Percentiles rank a stretch among this genome's conserved stretches.
Evolutionary conservation across 1,140 invertebrate genomes (phyloP).

Genomic region (Drosophila melanica): DNA sequence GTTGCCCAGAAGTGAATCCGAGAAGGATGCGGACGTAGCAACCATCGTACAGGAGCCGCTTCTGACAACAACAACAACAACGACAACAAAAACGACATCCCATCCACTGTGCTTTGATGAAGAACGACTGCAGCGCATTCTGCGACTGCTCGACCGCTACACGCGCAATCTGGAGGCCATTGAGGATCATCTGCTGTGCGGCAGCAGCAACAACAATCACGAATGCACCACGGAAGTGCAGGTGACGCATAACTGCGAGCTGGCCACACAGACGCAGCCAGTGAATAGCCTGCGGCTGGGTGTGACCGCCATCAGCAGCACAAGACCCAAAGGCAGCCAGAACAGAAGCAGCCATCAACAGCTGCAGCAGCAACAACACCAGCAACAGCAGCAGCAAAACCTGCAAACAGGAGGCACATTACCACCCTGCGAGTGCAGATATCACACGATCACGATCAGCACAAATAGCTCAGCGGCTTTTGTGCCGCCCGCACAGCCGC

Average conservation of each 20-base stretch:
- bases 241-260: constrained; percentile 23
- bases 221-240: constrained; percentile 8
- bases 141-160: constrained; percentile 52
- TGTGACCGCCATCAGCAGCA: neutral
- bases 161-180: constrained; percentile 50
- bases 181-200: constrained; percentile 24
- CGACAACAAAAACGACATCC: neutral
- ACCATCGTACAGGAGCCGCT: neutral
- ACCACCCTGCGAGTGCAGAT: constrained; percentile 56
- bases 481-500: constrained; percentile 1
- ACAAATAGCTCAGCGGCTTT: constrained; percentile 37
- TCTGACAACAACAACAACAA: neutral
- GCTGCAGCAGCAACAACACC: constrained; percentile 5
- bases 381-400: constrained; percentile 4
- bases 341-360: neutral
- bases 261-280: constrained; percentile 52
- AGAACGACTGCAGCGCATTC: constrained; percentile 35
- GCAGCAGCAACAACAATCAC: neutral
- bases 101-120: neutral
- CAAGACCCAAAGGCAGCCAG: neutral
- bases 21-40: neutral
- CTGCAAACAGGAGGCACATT: neutral
- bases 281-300: neutral
- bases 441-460: constrained; percentile 68
- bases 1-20: neutral